A percentile compares a stretch with the other conserved stretches of the same genome.
phyloP scores from a whole-genome alignment of 1,140 invertebrate species.

The Caerostris extrusa region DNA sequence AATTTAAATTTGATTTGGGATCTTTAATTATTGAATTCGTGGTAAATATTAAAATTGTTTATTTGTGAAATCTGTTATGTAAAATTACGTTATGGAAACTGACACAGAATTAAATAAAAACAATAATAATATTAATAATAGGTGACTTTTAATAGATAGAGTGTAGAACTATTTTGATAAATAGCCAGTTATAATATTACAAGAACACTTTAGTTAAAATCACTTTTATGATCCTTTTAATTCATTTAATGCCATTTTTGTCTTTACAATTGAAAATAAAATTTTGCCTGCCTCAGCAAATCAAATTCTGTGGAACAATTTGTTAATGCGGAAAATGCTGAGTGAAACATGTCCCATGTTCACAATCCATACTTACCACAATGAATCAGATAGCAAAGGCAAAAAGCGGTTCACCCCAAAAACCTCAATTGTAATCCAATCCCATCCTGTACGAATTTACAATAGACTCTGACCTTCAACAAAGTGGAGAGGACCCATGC shows the following conservation, averaged over 20 bases:
- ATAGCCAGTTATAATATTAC: no score
- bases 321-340: neutral
- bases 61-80: no score
- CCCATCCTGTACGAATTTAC: conserved; percentile 23
- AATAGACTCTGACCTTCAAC: conserved; percentile 27
- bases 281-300: neutral
- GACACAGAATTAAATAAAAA: no score
- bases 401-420: conserved; percentile 43
- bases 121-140: no score
- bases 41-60: no score
- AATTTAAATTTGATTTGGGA: no score
- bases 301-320: neutral
- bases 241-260: neutral
- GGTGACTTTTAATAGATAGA: no score
- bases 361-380: neutral
- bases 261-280: neutral
- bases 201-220: no score
- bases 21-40: no score
- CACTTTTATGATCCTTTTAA: no score
- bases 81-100: no score
- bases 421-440: conserved; percentile 40
- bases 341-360: neutral
- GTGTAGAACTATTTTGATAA: no score
- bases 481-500: neutral
- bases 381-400: neutral